Evolutionary conservation across 2,888 invertebrate genomes (phyloP).

Genomic region (Lacanobia wlatinum): DNA sequence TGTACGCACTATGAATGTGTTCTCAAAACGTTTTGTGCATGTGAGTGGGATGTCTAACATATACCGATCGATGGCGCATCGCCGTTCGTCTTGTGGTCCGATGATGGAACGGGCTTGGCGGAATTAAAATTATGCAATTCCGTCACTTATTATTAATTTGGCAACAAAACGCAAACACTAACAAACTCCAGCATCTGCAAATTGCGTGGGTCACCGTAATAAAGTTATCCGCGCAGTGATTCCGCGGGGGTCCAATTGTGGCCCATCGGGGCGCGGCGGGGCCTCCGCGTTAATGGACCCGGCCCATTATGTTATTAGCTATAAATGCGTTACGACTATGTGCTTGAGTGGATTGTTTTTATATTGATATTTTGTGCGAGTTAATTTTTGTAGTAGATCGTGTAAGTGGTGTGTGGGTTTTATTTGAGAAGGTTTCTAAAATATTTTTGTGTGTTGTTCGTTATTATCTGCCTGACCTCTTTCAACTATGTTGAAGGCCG

Average conservation of each 20-base stretch:
- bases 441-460: background rate
- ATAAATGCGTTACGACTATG: constrained; percentile 64
- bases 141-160: constrained; percentile 39
- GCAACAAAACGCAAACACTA: constrained; percentile 5
- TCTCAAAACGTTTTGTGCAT: no score
- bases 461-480: background rate
- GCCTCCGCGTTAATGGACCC: constrained; percentile 76
- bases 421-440: background rate
- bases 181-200: constrained; percentile 69
- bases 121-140: no score
- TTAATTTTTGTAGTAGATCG: constrained; percentile 59
- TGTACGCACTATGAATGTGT: no score
- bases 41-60: no score
- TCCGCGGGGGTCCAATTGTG: constrained; percentile 82
- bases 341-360: constrained; percentile 62
- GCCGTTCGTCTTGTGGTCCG: no score
- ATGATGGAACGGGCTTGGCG: no score
- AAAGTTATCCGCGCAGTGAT: constrained; percentile 83
- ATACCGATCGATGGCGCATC: no score
- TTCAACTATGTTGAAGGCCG: no score
- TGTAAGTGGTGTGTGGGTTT: constrained; percentile 33
- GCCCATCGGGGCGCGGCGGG: constrained; percentile 79
- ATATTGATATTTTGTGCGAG: constrained; percentile 66
- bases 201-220: constrained; percentile 79
- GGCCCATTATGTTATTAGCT: constrained; percentile 68